Base-by-base conservation (phyloP, 2,113 vertebrate genomes). In the Carassius gibelio region DNA sequence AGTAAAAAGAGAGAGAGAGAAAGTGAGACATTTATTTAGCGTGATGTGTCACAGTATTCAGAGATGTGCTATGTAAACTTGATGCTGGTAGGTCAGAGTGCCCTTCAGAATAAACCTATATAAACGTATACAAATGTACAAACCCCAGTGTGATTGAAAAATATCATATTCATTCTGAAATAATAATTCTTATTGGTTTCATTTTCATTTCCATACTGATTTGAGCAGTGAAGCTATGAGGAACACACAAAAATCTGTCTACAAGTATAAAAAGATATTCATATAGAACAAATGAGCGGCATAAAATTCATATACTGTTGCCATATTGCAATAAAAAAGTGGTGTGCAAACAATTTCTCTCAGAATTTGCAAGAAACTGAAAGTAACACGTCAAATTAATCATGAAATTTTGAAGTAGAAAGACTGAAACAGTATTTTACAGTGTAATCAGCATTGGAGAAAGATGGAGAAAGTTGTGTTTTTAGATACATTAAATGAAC, bases 121-220 rank as follows among this genome's bases (percentile, higher is more conserved):
- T 7, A 76, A 34, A 61, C 7, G 14, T 36, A 15, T 30, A 75
- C 15, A 48, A n/a, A 76, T 64, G 8, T 62, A 42, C n/a, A 59
- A 62, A 62, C 23, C n/a, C 10, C 30, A 57, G 5, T 7, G 5
- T 30, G 38, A 45, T 69, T 15, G 66, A 26, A 8, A 3, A 42
- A 36, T 6, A 48, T 64, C 34, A 4, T 75, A 75, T 75, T 34
- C 9, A 2, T n/a, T 42, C 36, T 13, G 2, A 78, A 61, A 61
- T n/a, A 57, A 36, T 6, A 36, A 78, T 79, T 38, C 19, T 1
- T 80, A 80, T 17, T 76, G 26, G 38, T 17, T 72, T 52, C 15
- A 45, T 57, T 34, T 78, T 84, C 1, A 66, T 59, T 55, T 85
- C n/a, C 52, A 45, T 72, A 48, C 36, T 62, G 11, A 72, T 66